These are phyloP conservation scores for Mythimna lalbum DNA, from an alignment of 2,888 invertebrate genomes.

Conservation along the genomic window DNA sequence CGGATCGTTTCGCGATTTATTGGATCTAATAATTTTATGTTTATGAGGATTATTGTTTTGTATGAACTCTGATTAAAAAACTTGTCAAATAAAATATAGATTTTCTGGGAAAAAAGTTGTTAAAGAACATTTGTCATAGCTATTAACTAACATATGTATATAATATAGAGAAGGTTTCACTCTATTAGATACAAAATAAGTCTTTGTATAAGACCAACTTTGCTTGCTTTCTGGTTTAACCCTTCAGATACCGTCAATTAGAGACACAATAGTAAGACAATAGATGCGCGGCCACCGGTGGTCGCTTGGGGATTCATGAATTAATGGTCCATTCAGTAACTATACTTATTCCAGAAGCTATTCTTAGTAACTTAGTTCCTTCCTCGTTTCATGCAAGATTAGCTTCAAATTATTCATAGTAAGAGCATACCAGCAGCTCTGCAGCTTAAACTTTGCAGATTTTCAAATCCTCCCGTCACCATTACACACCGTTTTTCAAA, in stretches of 20 bases:
- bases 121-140: neutral
- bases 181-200: neutral
- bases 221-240: conserved; percentile 9
- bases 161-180: neutral
- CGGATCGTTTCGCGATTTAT: conserved; percentile 50
- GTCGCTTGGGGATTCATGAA: too few species aligned
- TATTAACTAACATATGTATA: neutral
- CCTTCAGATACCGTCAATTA: too few species aligned
- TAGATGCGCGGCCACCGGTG: too few species aligned
- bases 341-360: conserved; percentile 18
- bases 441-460: conserved; percentile 37
- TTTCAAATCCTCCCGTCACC: conserved; percentile 14
- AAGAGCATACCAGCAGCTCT: conserved; percentile 9
- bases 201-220: neutral
- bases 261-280: too few species aligned
- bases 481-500: conserved; percentile 44
- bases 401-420: conserved; percentile 49
- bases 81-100: neutral
- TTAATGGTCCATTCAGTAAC: conserved; percentile 38
- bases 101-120: neutral
- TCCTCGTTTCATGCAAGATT: conserved; percentile 53
- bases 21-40: conserved; percentile 43
- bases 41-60: conserved; percentile 27
- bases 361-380: conserved; percentile 26
- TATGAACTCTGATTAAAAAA: conserved; percentile 43